Percentiles rank a stretch among this genome's conserved stretches.
These are phyloP conservation scores for Microctonus brassicae DNA, from an alignment of 2,888 invertebrate species.

Conservation along the genomic window DNA sequence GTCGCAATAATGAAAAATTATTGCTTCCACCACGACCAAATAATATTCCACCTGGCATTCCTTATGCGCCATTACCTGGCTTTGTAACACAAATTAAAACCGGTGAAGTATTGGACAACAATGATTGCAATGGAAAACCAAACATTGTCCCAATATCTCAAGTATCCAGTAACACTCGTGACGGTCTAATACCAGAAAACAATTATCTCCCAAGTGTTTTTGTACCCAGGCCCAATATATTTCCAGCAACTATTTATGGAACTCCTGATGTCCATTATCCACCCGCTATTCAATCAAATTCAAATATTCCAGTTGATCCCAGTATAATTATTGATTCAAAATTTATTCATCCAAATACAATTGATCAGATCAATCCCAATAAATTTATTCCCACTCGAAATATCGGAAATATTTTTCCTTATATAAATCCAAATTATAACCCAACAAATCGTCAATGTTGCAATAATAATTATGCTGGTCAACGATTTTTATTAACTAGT, in stretches of 20 bases:
- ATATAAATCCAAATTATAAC: background rate
- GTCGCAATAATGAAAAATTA: slow-evolving; percentile 28
- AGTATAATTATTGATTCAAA: slow-evolving; percentile 1
- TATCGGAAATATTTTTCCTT: slow-evolving; percentile 2
- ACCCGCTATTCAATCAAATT: slow-evolving; percentile 13
- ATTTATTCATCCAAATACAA: slow-evolving; percentile 2
- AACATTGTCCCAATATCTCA: slow-evolving; percentile 36
- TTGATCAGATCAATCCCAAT: background rate
- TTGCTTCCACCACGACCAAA: slow-evolving; percentile 35
- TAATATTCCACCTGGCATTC: slow-evolving; percentile 43
- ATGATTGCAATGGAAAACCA: slow-evolving; percentile 25
- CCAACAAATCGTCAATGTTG: slow-evolving; percentile 51
- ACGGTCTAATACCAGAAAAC: slow-evolving; percentile 2
- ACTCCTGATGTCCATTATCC: slow-evolving; percentile 34
- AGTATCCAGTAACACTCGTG: slow-evolving; percentile 24
- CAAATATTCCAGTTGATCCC: slow-evolving; percentile 7
- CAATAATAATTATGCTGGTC: slow-evolving; percentile 43
- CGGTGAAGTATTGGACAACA: slow-evolving; percentile 39
- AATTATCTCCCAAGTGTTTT: slow-evolving; percentile 19
- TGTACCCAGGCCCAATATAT: slow-evolving; percentile 3
- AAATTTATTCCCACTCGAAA: background rate
- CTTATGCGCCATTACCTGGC: slow-evolving; percentile 25
- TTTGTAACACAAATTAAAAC: slow-evolving; percentile 28
- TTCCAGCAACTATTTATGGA: slow-evolving; percentile 39
- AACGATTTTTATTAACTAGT: slow-evolving; percentile 71